Percentiles rank a stretch among this genome's conserved stretches.
These are phyloP conservation scores for Cairina moschata DNA, from an alignment of 2,113 vertebrate genomes.

Conservation along the genomic window DNA sequence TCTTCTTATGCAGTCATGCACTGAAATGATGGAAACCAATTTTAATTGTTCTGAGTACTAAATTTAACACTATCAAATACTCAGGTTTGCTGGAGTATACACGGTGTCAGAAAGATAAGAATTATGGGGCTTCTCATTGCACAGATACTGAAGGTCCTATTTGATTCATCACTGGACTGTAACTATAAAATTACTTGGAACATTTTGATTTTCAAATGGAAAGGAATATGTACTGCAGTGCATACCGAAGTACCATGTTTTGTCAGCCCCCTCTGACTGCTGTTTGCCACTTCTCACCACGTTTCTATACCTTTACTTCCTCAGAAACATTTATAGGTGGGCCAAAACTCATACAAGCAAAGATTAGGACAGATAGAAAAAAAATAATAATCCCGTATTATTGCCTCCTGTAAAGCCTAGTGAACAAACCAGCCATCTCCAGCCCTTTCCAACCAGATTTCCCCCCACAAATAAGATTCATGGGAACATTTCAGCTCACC, in stretches of 20 bases:
- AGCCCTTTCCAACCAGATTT: not conserved
- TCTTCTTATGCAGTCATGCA: not conserved
- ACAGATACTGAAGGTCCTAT: not conserved
- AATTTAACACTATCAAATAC: constrained; percentile 1
- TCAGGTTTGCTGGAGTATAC: not conserved
- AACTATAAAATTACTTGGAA: not conserved
- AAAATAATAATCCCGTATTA: not conserved
- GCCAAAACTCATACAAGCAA: not conserved
- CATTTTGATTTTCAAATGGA: not conserved
- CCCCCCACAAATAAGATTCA: not conserved
- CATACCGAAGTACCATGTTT: not conserved
- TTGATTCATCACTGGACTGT: not conserved
- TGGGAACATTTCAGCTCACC: not conserved
- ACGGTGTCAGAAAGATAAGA: not conserved
- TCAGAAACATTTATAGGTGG: not conserved
- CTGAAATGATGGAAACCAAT: not conserved
- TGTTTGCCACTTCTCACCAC: not conserved
- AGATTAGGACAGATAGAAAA: not conserved
- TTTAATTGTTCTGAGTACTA: not conserved
- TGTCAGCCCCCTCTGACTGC: not conserved
- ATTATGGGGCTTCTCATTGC: not conserved
- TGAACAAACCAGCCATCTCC: not conserved
- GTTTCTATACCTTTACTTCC: rapidly evolving
- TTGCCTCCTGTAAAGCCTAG: not conserved
- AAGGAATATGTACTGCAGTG: not conserved